phyloP scores from a whole-genome alignment of 2,113 vertebrate species.

The Syrmaticus mikado region DNA sequence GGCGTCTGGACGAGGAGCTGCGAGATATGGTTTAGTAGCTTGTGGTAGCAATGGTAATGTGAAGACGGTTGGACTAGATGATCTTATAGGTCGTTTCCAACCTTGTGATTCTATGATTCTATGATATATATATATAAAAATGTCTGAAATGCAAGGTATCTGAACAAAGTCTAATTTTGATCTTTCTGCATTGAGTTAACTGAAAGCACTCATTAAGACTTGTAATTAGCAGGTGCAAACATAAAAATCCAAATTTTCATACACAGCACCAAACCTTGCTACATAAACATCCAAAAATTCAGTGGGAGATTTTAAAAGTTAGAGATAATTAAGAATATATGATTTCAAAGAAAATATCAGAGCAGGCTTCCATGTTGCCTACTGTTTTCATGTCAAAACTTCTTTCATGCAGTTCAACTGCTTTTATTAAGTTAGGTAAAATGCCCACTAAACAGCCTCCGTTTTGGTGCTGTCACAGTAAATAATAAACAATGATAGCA shows the following conservation, averaged over 20 bases:
- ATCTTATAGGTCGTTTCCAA: too few species aligned
- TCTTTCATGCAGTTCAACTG: not conserved
- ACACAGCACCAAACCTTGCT: not conserved
- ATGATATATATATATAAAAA: not conserved
- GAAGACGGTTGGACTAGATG: too few species aligned
- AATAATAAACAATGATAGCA: not conserved
- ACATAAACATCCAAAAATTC: not conserved
- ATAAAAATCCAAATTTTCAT: not conserved
- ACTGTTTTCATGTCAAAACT: not conserved
- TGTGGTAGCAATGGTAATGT: too few species aligned
- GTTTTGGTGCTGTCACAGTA: not conserved
- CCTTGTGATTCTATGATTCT: too few species aligned
- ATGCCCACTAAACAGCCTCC: not conserved
- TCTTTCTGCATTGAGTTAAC: not conserved
- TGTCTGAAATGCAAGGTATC: not conserved
- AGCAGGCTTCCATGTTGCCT: not conserved
- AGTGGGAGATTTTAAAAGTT: not conserved
- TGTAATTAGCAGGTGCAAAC: not conserved
- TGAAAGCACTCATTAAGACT: not conserved
- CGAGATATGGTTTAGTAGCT: too few species aligned
- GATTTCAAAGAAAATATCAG: not conserved
- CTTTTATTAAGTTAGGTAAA: not conserved
- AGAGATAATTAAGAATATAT: not conserved
- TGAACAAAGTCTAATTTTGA: not conserved
- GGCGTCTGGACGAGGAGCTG: too few species aligned